These are phyloP conservation scores for Nothura maculosa DNA, from an alignment of 2,797 vertebrate species.

Conservation along the genomic window DNA sequence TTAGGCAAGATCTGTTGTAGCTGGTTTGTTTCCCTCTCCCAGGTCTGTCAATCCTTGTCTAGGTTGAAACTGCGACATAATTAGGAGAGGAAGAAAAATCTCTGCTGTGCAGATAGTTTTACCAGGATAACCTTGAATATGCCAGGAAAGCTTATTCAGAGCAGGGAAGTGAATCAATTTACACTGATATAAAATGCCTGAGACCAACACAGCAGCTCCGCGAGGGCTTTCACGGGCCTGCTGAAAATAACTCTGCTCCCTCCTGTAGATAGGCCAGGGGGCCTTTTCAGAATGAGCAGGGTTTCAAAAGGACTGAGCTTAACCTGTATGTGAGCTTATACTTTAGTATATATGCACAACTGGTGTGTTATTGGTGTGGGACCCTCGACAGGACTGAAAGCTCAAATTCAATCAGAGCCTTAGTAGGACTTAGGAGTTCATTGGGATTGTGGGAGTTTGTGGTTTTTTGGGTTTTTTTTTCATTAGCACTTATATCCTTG, in stretches of 20 bases:
- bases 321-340: rapidly evolving
- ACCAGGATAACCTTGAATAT: background rate
- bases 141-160: background rate
- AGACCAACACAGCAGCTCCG: background rate
- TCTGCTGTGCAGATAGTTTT: background rate
- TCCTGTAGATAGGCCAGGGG: background rate
- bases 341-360: background rate
- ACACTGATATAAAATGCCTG: background rate
- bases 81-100: background rate
- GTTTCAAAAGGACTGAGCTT: background rate
- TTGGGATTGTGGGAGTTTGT: background rate
- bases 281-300: background rate
- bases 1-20: background rate
- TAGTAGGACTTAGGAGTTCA: background rate
- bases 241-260: background rate
- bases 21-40: background rate
- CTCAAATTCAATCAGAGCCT: background rate
- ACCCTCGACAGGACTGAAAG: background rate
- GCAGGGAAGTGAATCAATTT: background rate
- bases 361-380: rapidly evolving
- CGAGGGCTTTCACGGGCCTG: background rate
- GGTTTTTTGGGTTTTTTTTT: background rate
- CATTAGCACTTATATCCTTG: background rate
- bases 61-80: background rate
- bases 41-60: background rate